A percentile compares a stretch with the other conserved stretches of the same genome.
phyloP scores from a whole-genome alignment of 2,888 invertebrate genomes.

The Eurytoma adleriae region DNA sequence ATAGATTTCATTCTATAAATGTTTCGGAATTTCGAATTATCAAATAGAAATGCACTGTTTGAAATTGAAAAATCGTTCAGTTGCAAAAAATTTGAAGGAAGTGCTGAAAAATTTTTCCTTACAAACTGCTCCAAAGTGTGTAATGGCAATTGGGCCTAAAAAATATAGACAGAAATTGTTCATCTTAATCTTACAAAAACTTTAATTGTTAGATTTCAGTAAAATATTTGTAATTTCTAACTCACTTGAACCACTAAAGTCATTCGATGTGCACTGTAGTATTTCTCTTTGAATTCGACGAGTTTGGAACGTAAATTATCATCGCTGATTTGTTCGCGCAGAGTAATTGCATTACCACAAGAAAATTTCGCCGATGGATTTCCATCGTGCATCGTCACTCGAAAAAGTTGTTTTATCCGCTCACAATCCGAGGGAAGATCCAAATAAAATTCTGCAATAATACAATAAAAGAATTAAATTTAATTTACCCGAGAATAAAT shows the following conservation, averaged over 20 bases:
- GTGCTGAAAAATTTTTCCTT: constrained; percentile 80
- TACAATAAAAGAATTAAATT: not conserved
- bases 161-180: constrained; percentile 42
- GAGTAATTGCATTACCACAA: constrained; percentile 89
- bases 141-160: constrained; percentile 79
- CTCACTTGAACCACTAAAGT: constrained; percentile 85
- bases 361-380: constrained; percentile 88
- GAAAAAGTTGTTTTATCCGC: constrained; percentile 86
- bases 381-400: constrained; percentile 73
- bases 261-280: constrained; percentile 93
- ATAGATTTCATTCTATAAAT: constrained; percentile 87
- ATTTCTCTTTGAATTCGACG: constrained; percentile 84
- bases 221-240: not conserved
- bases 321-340: constrained; percentile 83
- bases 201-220: not conserved
- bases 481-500: not conserved
- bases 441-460: constrained; percentile 86
- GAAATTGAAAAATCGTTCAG: constrained; percentile 80
- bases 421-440: constrained; percentile 85
- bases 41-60: constrained; percentile 78
- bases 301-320: constrained; percentile 83
- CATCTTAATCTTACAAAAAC: not conserved
- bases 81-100: constrained; percentile 83
- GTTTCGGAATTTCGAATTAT: constrained; percentile 81
- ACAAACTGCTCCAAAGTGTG: constrained; percentile 82